Evolutionary conservation across 1,140 invertebrate genomes (phyloP), one percentile per base, ranked within the genome.

Genomic region (Heterodera carotae): DNA sequence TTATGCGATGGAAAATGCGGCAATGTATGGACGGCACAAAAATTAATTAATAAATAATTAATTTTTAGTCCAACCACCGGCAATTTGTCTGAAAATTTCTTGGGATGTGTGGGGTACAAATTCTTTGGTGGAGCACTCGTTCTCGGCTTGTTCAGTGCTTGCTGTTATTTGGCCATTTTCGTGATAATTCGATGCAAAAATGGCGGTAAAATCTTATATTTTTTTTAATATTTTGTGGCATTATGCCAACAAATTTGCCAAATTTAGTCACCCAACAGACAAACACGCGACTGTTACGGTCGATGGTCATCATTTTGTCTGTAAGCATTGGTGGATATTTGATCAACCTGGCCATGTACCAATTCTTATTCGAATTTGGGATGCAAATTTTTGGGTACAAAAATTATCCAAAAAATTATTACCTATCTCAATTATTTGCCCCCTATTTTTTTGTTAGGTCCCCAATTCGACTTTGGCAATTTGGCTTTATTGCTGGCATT

Each of bases 191-290:
- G 72, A n/a, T 74, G 72, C 56, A 71, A 71, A 48, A 48, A 71
- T 56, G 69, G 22, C 31, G 69, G 69, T 71, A 69, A 69, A 69
- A 31, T 5, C 31, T 69, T 2, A 31, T 8, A 27, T 69, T 43
- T 68, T 68, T 27, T 68, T 68, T 69, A 10, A 25, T 6, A 69
- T 25, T 1, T 69, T 33, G 6, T 18, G 36, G 18, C 36, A 22
- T 53, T 18, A 18, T 2, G 12, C 48, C 48, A 56, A 10, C 12
- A 33, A 48, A 70, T 70, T 70, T 34, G 8, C 15, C 6, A 25
- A 31, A 48, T 73, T 73, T 27, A 74, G 72, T 74, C 2, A 31
- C n/a, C 27, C n/a, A 74, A 74, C 6, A 74, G 36, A 74, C 72
- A 2, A 74, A 74, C 36, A 74, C 53, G n/a, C 27, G 72, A 5